Evolutionary conservation across 2,888 invertebrate genomes (phyloP).

Genomic region (Calliopum simillimum): DNA sequence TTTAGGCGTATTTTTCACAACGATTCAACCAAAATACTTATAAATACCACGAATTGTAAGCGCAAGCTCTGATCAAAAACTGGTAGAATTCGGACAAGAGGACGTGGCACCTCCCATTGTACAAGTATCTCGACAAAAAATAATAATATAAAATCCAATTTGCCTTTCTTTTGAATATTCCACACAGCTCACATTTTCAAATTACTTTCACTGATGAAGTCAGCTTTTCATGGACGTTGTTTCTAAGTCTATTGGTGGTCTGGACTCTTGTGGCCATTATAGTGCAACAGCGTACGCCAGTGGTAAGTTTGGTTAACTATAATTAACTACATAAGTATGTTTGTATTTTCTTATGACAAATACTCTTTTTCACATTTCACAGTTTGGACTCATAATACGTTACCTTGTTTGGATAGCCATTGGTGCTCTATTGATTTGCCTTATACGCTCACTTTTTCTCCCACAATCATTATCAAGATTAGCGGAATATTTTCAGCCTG

Average conservation of each 20-base stretch:
- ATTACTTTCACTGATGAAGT: not conserved
- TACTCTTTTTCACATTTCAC: not conserved
- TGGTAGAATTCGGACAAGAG: too few relatives aligned
- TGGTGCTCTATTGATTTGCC: constrained; percentile 49
- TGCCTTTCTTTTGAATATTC: not conserved
- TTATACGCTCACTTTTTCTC: constrained; percentile 55
- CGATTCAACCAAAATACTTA: too few relatives aligned
- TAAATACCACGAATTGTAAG: too few relatives aligned
- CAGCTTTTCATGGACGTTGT: constrained; percentile 39
- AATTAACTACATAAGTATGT: too few relatives aligned
- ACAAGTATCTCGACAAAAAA: too few relatives aligned
- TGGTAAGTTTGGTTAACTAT: constrained; percentile 15
- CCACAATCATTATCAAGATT: constrained; percentile 51
- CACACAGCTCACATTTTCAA: constrained; percentile 21
- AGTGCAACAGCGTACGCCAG: not conserved
- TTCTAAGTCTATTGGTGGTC: constrained; percentile 34
- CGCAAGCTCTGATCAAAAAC: too few relatives aligned
- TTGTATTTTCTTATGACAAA: too few relatives aligned
- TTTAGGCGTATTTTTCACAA: too few relatives aligned
- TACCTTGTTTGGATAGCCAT: constrained; percentile 49
- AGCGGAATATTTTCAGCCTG: constrained; percentile 40
- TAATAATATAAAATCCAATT: too few relatives aligned
- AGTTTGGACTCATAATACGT: constrained; percentile 58
- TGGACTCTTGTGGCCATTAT: constrained; percentile 38
- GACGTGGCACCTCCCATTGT: too few relatives aligned